These are phyloP conservation scores for human (Homo sapiens) DNA, from an alignment of 2,113 vertebrate species.

Conservation along the genomic window DNA sequence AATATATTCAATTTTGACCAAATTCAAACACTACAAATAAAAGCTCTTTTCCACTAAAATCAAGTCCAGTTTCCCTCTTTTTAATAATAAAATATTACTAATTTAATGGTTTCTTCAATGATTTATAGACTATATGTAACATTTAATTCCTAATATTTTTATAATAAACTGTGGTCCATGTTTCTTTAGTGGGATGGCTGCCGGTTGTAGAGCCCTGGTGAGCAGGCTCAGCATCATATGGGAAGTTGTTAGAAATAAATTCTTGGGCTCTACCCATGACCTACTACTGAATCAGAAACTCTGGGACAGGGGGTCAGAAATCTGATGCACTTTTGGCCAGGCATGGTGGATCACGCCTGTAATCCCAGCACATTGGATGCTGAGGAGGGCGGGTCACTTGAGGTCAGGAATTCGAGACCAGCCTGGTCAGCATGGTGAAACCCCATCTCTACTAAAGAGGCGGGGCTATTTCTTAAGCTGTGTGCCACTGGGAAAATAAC, in stretches of 20 bases:
- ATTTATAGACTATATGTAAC: background rate
- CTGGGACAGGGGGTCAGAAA: background rate
- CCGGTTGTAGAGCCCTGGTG: no score
- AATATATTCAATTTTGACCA: background rate
- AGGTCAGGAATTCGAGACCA: background rate
- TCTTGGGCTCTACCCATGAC: background rate
- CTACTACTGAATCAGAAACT: background rate
- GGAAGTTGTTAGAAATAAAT: background rate
- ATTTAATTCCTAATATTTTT: background rate
- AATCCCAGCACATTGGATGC: no score
- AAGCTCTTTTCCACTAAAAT: background rate
- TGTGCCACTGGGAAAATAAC: background rate
- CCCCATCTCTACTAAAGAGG: background rate
- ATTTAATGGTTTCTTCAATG: background rate
- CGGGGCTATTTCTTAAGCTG: background rate
- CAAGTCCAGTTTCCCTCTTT: background rate
- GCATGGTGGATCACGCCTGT: no score
- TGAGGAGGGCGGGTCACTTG: no score
- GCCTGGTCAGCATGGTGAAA: no score
- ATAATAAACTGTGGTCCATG: background rate
- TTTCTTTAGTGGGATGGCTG: background rate
- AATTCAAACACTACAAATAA: background rate
- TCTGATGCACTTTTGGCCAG: background rate
- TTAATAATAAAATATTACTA: background rate
- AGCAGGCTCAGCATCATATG: no score